phyloP scores from a whole-genome alignment of 2,113 vertebrate species.

The Elachura formosa region DNA sequence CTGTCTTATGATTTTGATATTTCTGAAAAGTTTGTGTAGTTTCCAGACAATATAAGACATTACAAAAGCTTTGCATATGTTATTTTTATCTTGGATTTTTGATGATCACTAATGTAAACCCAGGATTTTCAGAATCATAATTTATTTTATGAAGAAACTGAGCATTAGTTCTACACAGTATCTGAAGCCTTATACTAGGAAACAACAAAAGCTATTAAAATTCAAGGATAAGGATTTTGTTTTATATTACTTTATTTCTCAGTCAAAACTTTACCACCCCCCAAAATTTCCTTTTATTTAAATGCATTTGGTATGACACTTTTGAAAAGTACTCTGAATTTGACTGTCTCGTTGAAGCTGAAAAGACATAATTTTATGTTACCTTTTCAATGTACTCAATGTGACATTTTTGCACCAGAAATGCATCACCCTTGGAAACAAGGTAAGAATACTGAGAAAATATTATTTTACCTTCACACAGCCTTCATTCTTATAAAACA shows the following conservation, averaged over 20 bases:
- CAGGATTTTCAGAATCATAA: not conserved
- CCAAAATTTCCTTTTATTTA: not conserved
- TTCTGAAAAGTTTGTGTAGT: rapidly evolving
- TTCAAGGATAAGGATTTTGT: not conserved
- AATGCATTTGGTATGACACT: not conserved
- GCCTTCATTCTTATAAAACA: not conserved
- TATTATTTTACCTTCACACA: not conserved
- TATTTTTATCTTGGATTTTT: not conserved
- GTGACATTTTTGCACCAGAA: not conserved
- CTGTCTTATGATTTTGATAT: not conserved
- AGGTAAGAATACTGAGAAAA: not conserved
- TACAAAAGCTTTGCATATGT: not conserved
- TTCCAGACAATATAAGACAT: not conserved
- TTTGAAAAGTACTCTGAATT: not conserved
- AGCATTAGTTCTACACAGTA: not conserved
- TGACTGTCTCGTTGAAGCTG: not conserved
- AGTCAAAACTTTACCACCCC: not conserved
- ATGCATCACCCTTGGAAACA: not conserved
- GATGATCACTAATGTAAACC: not conserved
- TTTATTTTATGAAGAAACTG: not conserved
- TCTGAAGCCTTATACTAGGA: not conserved
- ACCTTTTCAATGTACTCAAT: not conserved
- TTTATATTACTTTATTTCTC: not conserved
- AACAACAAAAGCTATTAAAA: not conserved
- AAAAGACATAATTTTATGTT: constrained; percentile 7